Evolutionary conservation across 2,113 vertebrate genomes (phyloP).

Genomic region (Dinomys branickii): DNA sequence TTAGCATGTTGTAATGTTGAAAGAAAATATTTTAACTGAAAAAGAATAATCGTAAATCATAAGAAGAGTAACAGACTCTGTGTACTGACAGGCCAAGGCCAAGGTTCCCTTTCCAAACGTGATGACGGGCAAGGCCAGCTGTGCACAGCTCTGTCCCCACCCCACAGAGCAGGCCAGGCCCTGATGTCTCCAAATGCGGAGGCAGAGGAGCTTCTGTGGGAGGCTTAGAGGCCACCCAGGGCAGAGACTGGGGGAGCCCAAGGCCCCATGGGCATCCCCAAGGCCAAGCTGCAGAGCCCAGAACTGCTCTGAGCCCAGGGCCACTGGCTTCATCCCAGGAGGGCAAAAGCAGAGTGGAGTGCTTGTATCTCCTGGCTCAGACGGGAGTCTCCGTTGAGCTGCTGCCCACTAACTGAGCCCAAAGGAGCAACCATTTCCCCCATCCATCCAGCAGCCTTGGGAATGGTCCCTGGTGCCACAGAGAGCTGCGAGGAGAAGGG

Average conservation of each 20-base stretch:
- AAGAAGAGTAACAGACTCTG: conserved; percentile 8
- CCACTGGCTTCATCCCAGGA: neutral
- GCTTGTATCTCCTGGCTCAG: too few relatives aligned
- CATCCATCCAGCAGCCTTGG: neutral
- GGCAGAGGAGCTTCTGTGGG: neutral
- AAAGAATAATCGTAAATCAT: conserved; percentile 26
- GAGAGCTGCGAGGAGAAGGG: neutral
- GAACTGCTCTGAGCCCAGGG: neutral
- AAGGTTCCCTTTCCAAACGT: neutral
- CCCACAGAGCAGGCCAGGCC: neutral
- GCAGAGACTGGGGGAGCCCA: neutral
- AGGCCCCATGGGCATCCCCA: neutral
- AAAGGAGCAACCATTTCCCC: neutral
- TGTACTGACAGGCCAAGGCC: neutral
- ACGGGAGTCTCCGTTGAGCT: neutral
- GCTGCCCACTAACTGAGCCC: neutral
- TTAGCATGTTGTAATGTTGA: neutral
- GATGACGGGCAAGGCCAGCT: too few relatives aligned
- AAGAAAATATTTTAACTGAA: conserved; percentile 30
- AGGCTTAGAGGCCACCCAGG: neutral
- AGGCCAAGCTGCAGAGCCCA: neutral
- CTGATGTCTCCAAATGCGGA: neutral
- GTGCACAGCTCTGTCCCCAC: neutral
- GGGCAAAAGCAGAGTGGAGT: neutral
- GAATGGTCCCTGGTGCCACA: neutral